A percentile compares a stretch with the other conserved stretches of the same genome.
Evolutionary conservation across 2,888 invertebrate genomes (phyloP).

Genomic region (Stomorhina lunata): DNA sequence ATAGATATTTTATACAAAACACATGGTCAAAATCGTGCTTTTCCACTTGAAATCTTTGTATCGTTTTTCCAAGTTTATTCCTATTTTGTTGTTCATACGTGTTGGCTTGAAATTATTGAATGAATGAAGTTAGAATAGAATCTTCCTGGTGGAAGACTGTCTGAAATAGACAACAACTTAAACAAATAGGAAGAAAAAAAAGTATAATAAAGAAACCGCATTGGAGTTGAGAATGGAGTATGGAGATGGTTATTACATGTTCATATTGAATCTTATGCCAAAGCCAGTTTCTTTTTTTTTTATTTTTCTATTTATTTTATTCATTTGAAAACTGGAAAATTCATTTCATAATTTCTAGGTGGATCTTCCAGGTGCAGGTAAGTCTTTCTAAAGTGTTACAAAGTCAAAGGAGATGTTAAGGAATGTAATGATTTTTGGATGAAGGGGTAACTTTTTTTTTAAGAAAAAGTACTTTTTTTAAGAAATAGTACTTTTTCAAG

Average conservation of each 20-base stretch:
- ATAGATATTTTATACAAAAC: conserved; percentile 49
- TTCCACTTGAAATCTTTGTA: conserved; percentile 25
- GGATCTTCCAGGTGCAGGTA: conserved; percentile 24
- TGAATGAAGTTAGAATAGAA: conserved; percentile 57
- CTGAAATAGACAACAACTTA: not conserved
- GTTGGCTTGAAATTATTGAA: conserved; percentile 58
- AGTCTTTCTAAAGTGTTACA: not conserved
- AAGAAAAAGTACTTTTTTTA: not conserved
- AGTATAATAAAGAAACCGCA: conserved; percentile 4
- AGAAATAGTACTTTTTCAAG: not conserved
- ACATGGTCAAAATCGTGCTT: conserved; percentile 64
- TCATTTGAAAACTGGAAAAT: conserved; percentile 27
- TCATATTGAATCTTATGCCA: not conserved
- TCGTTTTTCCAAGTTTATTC: not conserved
- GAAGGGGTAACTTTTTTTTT: too few relatives aligned
- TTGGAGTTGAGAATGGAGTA: not conserved
- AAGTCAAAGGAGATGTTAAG: conserved; percentile 1
- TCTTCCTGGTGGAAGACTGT: conserved; percentile 40
- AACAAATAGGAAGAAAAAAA: conserved; percentile 6
- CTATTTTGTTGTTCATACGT: not conserved
- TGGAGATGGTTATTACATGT: conserved; percentile 15
- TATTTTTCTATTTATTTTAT: not conserved
- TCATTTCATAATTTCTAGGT: conserved; percentile 48
- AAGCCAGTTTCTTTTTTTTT: conserved; percentile 20
- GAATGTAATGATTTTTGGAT: conserved; percentile 32